Evolutionary conservation across 1,140 invertebrate species (phyloP).

Genomic region (Lepidurus arcticus): DNA sequence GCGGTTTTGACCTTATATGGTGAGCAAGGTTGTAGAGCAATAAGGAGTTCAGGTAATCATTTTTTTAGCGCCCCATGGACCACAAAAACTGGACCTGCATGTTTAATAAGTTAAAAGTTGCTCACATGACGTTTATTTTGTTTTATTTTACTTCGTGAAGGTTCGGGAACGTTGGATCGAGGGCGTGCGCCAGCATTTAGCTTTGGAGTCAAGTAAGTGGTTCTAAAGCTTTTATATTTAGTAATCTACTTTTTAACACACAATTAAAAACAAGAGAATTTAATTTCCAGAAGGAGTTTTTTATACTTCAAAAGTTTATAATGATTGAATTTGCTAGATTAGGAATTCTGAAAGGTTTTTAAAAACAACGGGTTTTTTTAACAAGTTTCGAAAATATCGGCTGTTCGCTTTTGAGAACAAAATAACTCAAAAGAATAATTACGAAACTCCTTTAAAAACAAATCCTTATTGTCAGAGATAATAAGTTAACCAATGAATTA

Average conservation of each 20-base stretch:
- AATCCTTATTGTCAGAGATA: too few species aligned
- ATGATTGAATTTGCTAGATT: slow-evolving; percentile 12
- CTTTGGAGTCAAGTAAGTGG: slow-evolving; percentile 60
- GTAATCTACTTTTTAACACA: too few species aligned
- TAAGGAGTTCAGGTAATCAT: slow-evolving; percentile 5
- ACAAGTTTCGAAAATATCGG: too few species aligned
- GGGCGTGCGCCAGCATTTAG: slow-evolving; percentile 69
- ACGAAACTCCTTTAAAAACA: too few species aligned
- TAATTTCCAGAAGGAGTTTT: slow-evolving; percentile 40
- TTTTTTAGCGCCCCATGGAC: not conserved
- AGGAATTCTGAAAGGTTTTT: not conserved
- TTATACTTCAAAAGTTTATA: slow-evolving; percentile 14
- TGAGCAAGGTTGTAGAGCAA: not conserved
- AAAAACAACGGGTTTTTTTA: too few species aligned
- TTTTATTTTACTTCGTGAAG: not conserved
- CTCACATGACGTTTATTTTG: not conserved
- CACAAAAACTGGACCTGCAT: slow-evolving; percentile 21
- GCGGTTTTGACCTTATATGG: slow-evolving; percentile 9
- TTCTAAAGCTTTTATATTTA: too few species aligned
- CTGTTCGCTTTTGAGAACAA: too few species aligned
- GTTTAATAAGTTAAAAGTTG: not conserved
- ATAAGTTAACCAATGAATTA: too few species aligned
- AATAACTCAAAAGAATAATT: too few species aligned
- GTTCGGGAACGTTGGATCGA: slow-evolving; percentile 48
- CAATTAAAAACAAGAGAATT: too few species aligned